Conservation (phyloP, 2,888 invertebrate genomes). For the Lordiphosa andalusiaca region DNA sequence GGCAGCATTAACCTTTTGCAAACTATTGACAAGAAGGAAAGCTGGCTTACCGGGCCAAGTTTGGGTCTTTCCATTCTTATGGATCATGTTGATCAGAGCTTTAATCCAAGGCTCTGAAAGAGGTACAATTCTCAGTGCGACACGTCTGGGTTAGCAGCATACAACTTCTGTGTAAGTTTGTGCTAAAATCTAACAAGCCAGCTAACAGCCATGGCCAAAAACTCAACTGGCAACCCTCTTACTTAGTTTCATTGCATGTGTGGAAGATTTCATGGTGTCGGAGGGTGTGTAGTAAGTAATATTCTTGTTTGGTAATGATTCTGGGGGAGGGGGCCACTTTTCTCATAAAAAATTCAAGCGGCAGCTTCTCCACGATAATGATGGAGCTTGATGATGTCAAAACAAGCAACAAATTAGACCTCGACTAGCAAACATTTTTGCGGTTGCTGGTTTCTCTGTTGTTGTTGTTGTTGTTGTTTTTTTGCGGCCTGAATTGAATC, state of each 20-base stretch:
- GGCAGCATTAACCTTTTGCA: too few species aligned
- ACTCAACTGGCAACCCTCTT: constrained; percentile 19
- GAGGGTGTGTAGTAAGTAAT: constrained; percentile 1
- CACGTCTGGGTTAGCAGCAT: too few species aligned
- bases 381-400: constrained; percentile 55
- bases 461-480: background rate
- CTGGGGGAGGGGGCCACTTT: constrained; percentile 58
- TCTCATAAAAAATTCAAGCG: constrained; percentile 67
- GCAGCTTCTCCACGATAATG: constrained; percentile 36
- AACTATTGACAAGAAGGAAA: too few species aligned
- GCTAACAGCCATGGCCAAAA: background rate
- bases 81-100: too few species aligned
- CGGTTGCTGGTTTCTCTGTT: background rate
- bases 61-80: too few species aligned
- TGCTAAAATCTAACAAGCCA: too few species aligned
- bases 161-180: too few species aligned
- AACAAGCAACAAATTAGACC: constrained; percentile 65
- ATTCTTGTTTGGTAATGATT: constrained; percentile 52
- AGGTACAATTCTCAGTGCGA: too few species aligned
- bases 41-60: too few species aligned
- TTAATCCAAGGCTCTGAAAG: too few species aligned
- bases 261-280: constrained; percentile 4
- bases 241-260: constrained; percentile 34
- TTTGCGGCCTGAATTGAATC: constrained; percentile 58
- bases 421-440: constrained; percentile 39